Evolutionary conservation across 2,888 invertebrate species (phyloP), one percentile per base, ranked within the genome.

Genomic region (Arctia plantaginis): DNA sequence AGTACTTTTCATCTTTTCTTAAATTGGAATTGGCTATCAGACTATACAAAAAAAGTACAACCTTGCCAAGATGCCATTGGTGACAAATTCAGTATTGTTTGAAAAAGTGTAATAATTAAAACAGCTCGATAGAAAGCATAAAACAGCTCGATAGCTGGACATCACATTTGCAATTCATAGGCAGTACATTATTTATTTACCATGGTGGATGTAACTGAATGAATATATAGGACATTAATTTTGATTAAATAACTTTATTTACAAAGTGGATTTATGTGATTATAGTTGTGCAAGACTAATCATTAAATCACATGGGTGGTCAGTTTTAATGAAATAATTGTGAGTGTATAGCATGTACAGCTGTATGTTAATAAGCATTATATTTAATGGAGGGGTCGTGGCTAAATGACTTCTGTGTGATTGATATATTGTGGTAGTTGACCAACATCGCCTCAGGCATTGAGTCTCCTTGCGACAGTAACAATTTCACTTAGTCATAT

Each of bases 321-420:
- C 72, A 66, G 6, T 47, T 66, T 65, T 66, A 70, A 74, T 74
- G n/a, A 59, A 70, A 69, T 74, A 74, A 70, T 66, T 66, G 73
- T 10, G n/a, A 65, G 27, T 68, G 62, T 68, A 39, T 27, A 1
- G 4, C 47, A 33, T 64, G 47, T 64, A 35, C 64, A 7, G 47
- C 6, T 35, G n/a, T 68, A 62, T 62, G 44, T 69, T 68, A 69
- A 64, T 69, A 69, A 72, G 67, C 69, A 73, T 51, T 72, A 35
- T 15, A 64, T 64, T 44, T 68, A 73, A 73, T 73, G 35, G 69
- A 64, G 27, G 69, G 68, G 68, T 47, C 20, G 69, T 64, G 44
- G 33, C 62, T 59, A 15, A 62, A 64, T 44, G 33, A 30, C 70
- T 65, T 41, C 64, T 51, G 51, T 68, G 10, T 30, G 69, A 69